These are phyloP conservation scores for Cataglyphis cursor DNA, from an alignment of 2,888 invertebrate genomes.

Conservation along the genomic window DNA sequence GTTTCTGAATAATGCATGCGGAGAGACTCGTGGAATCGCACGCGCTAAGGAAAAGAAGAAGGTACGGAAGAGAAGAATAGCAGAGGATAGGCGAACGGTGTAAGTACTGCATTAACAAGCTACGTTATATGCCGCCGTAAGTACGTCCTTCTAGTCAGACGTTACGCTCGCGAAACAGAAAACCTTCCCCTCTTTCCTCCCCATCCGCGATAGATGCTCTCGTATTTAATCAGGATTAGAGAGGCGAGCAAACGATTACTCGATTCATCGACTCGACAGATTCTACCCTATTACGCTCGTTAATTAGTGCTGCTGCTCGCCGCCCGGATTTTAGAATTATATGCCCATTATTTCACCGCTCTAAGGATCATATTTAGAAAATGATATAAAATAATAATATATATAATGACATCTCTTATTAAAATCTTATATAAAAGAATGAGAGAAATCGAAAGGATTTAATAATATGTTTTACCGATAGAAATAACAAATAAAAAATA, in stretches of 20 bases:
- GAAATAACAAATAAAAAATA: not conserved
- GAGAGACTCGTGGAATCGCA: slow-evolving; percentile 59
- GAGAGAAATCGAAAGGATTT: not conserved
- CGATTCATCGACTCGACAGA: slow-evolving; percentile 44
- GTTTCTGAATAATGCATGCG: slow-evolving; percentile 75
- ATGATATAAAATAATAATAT: not conserved
- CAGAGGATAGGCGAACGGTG: slow-evolving; percentile 60
- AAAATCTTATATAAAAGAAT: not conserved
- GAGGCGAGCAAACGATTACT: slow-evolving; percentile 41
- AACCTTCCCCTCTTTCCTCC: not conserved
- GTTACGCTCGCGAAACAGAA: slow-evolving; percentile 39
- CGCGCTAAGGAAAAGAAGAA: slow-evolving; percentile 25
- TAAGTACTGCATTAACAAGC: slow-evolving; percentile 76
- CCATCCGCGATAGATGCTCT: not conserved
- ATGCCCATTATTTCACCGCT: not conserved
- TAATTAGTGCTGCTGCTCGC: slow-evolving; percentile 30
- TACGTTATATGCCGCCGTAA: slow-evolving; percentile 63
- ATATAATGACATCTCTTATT: not conserved
- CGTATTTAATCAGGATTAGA: slow-evolving; percentile 52
- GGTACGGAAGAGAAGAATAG: not conserved
- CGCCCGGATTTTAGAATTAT: slow-evolving; percentile 19
- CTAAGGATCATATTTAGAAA: not conserved
- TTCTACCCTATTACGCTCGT: slow-evolving; percentile 29
- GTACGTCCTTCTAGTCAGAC: slow-evolving; percentile 48
- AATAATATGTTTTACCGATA: not conserved